phyloP scores from a whole-genome alignment of 2,888 invertebrate species.

The Drosophila nigritarsus region DNA sequence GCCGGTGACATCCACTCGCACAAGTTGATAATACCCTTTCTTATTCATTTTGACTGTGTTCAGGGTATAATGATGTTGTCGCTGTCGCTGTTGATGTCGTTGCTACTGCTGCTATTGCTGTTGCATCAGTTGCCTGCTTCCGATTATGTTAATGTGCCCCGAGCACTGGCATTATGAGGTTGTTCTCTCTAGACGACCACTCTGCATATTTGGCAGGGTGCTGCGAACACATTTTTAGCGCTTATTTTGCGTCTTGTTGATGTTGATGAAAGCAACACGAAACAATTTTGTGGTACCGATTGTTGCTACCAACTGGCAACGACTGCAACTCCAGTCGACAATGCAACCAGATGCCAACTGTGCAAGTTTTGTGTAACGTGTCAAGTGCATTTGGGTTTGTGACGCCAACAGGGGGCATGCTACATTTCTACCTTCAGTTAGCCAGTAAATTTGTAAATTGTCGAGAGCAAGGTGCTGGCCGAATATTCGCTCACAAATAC shows the following conservation, averaged over 20 bases:
- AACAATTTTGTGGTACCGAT: slow-evolving; percentile 58
- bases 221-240: slow-evolving; percentile 37
- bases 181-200: slow-evolving; percentile 69
- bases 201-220: slow-evolving; percentile 69
- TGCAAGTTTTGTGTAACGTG: slow-evolving; percentile 17
- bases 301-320: slow-evolving; percentile 47
- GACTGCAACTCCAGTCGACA: background rate
- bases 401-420: slow-evolving; percentile 9
- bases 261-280: slow-evolving; percentile 39
- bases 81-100: slow-evolving; percentile 21
- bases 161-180: slow-evolving; percentile 73
- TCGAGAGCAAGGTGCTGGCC: slow-evolving; percentile 16
- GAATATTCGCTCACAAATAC: slow-evolving; percentile 22
- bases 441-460: slow-evolving; percentile 15
- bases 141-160: slow-evolving; percentile 76
- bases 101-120: slow-evolving; percentile 40
- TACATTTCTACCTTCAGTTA: slow-evolving; percentile 5
- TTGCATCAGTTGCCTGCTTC: slow-evolving; percentile 52
- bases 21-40: background rate
- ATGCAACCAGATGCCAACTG: slow-evolving; percentile 30
- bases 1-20: too few species aligned
- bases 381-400: slow-evolving; percentile 27
- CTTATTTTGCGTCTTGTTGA: slow-evolving; percentile 28
- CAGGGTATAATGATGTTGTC: slow-evolving; percentile 58
- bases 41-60: too few species aligned